These are phyloP conservation scores for Clarias fuscus DNA, from an alignment of 2,797 vertebrate genomes.

Conservation along the genomic window DNA sequence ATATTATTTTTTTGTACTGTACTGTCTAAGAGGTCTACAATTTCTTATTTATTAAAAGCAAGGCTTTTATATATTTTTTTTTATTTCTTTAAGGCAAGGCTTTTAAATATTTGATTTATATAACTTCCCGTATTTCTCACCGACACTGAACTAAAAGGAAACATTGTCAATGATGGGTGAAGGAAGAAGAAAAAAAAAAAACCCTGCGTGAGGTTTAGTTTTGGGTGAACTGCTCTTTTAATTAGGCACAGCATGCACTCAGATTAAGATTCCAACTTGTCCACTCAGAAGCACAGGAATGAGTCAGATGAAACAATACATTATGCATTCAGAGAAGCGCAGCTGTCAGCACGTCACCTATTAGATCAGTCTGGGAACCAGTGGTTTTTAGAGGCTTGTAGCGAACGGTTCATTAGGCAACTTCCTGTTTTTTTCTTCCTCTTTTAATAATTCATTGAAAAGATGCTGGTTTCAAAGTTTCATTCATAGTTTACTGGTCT, in stretches of 20 bases:
- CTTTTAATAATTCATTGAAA: not conserved
- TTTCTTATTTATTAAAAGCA: too few relatives aligned
- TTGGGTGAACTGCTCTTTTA: not conserved
- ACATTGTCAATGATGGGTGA: not conserved
- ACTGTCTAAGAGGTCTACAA: too few relatives aligned
- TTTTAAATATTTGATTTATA: too few relatives aligned
- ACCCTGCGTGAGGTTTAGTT: not conserved
- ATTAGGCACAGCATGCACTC: not conserved
- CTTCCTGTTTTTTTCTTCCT: not conserved
- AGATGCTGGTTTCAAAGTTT: not conserved
- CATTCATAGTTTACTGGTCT: not conserved
- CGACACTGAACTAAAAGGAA: not conserved
- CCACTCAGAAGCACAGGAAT: constrained; percentile 16
- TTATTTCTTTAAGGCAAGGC: too few relatives aligned
- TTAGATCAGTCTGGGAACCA: constrained; percentile 22
- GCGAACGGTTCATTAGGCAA: constrained; percentile 4
- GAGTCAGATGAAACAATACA: constrained; percentile 20
- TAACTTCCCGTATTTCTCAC: not conserved
- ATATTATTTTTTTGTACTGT: too few relatives aligned
- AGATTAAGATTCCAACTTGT: constrained; percentile 9
- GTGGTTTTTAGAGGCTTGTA: constrained; percentile 5
- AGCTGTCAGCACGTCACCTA: constrained; percentile 30
- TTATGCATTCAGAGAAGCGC: constrained; percentile 23
- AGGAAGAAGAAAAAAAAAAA: not conserved
- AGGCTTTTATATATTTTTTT: too few relatives aligned